Conservation (phyloP, 2,113 vertebrate genomes). For the Megalops atlanticus region DNA sequence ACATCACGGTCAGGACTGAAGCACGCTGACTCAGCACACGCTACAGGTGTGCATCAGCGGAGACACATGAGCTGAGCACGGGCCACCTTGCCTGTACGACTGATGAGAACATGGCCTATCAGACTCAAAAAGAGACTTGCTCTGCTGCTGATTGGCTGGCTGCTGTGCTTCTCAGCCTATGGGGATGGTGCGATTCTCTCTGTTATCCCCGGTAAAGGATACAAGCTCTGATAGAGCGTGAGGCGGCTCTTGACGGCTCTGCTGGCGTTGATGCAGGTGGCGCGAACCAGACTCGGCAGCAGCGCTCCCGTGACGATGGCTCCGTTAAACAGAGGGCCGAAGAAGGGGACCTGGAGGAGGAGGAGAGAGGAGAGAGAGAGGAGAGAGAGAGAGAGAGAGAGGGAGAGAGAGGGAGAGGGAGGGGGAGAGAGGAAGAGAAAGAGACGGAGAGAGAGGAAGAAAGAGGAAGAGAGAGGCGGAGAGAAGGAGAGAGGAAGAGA, state of each 20-base stretch:
- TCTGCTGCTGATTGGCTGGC: too few relatives aligned
- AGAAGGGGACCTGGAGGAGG: conserved; percentile 87
- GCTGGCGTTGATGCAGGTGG: conserved; percentile 98
- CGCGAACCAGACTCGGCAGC: conserved; percentile 90
- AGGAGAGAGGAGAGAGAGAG: background rate
- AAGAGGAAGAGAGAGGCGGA: too few relatives aligned
- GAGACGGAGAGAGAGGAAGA: too few relatives aligned
- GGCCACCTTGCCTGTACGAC: conserved; percentile 33
- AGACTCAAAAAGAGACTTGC: background rate
- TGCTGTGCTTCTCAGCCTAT: background rate
- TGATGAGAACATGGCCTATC: background rate
- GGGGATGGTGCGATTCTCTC: too few relatives aligned
- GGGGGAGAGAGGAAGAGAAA: too few relatives aligned
- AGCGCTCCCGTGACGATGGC: conserved; percentile 88
- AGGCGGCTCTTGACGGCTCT: conserved; percentile 95
- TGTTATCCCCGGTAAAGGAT: too few relatives aligned
- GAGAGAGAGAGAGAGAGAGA: background rate
- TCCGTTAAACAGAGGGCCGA: conserved; percentile 92
- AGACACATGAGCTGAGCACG: conserved; percentile 49
- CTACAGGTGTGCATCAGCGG: conserved; percentile 45
- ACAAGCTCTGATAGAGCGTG: conserved; percentile 98
- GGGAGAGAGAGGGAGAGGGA: background rate
- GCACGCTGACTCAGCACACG: conserved; percentile 21
- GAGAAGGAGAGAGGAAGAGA: too few relatives aligned
- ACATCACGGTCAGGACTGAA: conserved; percentile 64